Conservation (phyloP, 2,113 vertebrate species). For the Scalopus aquaticus region DNA sequence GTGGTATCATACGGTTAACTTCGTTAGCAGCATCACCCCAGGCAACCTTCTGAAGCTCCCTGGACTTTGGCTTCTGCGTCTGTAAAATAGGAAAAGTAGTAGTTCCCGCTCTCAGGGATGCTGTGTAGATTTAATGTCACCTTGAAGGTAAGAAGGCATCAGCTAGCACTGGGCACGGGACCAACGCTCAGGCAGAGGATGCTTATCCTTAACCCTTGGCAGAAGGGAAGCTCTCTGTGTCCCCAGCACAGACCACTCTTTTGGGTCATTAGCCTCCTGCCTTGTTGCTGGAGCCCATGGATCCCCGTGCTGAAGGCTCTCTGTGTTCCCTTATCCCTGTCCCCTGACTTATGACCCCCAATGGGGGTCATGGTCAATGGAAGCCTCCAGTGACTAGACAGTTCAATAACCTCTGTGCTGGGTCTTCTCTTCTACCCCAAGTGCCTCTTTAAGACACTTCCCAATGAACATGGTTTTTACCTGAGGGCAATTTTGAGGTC, state of each 20-base stretch:
- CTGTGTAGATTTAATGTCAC: background rate
- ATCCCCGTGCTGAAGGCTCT: background rate
- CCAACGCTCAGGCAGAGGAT: background rate
- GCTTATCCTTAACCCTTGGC: no score
- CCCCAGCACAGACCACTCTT: background rate
- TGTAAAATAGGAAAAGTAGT: background rate
- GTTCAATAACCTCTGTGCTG: background rate
- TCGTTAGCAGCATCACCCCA: background rate
- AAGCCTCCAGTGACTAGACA: background rate
- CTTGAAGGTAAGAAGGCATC: no score
- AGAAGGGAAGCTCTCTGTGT: no score
- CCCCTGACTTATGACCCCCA: background rate
- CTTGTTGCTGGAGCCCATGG: background rate
- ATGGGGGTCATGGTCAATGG: background rate
- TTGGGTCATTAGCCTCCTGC: background rate
- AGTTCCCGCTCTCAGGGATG: background rate
- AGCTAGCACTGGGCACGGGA: background rate
- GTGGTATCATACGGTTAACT: background rate
- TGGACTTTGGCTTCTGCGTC: constrained; percentile 17
- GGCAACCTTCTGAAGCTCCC: background rate
- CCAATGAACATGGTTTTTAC: background rate
- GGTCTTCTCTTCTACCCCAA: background rate
- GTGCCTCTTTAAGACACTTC: background rate
- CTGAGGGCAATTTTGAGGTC: background rate
- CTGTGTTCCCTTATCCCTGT: background rate